Percentiles rank a stretch among this genome's conserved stretches.
phyloP scores from a whole-genome alignment of 2,797 vertebrate genomes.

The Novumbra hubbsi region DNA sequence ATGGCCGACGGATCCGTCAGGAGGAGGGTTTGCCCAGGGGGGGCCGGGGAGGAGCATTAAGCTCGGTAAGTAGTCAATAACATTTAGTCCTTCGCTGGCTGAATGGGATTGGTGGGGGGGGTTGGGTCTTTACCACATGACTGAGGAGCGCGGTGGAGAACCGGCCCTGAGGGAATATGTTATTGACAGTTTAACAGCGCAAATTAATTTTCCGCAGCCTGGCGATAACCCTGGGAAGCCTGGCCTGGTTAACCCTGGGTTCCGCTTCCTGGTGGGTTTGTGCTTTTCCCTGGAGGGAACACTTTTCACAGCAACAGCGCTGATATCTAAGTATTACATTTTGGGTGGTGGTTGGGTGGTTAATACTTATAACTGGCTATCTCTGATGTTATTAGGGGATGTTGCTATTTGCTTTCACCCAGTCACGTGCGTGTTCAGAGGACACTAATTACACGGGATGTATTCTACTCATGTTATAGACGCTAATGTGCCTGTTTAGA shows the following conservation, averaged over 20 bases:
- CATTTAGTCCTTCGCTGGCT: slow-evolving; percentile 52
- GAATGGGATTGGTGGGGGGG: slow-evolving; percentile 18
- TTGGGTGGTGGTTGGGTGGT: not conserved
- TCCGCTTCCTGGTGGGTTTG: slow-evolving; percentile 35
- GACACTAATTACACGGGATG: not conserved
- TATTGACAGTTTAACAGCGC: slow-evolving; percentile 75
- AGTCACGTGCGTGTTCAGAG: not conserved
- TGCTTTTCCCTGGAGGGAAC: slow-evolving; percentile 23
- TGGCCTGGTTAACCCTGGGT: slow-evolving; percentile 40
- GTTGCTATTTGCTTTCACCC: not conserved
- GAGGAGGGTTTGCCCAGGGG: slow-evolving; percentile 21
- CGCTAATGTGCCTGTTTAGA: slow-evolving; percentile 42
- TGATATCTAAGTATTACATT: not conserved
- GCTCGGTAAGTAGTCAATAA: slow-evolving; percentile 74
- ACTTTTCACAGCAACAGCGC: not conserved
- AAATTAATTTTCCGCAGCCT: slow-evolving; percentile 77
- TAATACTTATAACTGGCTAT: not conserved
- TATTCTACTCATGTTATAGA: not conserved
- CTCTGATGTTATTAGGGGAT: not conserved
- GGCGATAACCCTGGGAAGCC: slow-evolving; percentile 63
- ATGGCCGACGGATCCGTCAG: slow-evolving; percentile 31
- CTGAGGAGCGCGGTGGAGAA: slow-evolving; percentile 55
- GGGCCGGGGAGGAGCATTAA: slow-evolving; percentile 54
- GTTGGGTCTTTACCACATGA: slow-evolving; percentile 22
- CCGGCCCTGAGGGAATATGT: slow-evolving; percentile 56